A percentile compares a stretch with the other conserved stretches of the same genome.
These are phyloP conservation scores for Cheilosia urbana DNA, from an alignment of 2,888 invertebrate species.

Conservation along the genomic window DNA sequence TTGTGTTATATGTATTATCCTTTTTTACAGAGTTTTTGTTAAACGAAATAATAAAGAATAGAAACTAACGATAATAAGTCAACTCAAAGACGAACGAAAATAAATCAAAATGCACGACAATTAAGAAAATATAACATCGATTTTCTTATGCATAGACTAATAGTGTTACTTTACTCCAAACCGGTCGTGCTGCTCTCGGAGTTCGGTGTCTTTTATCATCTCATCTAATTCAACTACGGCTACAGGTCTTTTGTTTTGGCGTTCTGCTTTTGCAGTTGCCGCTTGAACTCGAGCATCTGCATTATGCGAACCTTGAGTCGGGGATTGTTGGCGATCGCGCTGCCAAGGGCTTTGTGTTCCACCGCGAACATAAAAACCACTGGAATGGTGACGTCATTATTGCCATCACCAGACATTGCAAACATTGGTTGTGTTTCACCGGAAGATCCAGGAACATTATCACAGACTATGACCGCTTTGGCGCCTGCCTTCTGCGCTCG, in stretches of 20 bases:
- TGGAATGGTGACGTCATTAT: conserved; percentile 93
- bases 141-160: conserved; percentile 58
- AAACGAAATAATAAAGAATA: conserved; percentile 28
- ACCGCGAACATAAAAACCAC: conserved; percentile 94
- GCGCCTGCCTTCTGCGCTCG: conserved; percentile 93
- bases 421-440: conserved; percentile 92
- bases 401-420: conserved; percentile 98
- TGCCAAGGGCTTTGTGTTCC: conserved; percentile 89
- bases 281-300: conserved; percentile 83
- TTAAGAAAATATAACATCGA: conserved; percentile 49
- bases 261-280: conserved; percentile 78
- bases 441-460: conserved; percentile 91
- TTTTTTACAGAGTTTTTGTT: conserved; percentile 68
- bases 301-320: conserved; percentile 84
- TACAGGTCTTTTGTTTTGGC: conserved; percentile 68
- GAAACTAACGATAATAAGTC: not conserved
- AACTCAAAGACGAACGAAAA: conserved; percentile 12
- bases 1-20: conserved; percentile 64
- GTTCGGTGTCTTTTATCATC: conserved; percentile 14
- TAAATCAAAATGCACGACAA: conserved; percentile 55
- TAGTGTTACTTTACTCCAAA: conserved; percentile 46
- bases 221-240: conserved; percentile 41
- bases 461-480: conserved; percentile 92
- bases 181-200: conserved; percentile 3
- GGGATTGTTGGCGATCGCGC: conserved; percentile 86